Percentiles rank a stretch among this genome's conserved stretches.
Conservation (phyloP, 2,888 invertebrate species). For the Thera obeliscata region DNA sequence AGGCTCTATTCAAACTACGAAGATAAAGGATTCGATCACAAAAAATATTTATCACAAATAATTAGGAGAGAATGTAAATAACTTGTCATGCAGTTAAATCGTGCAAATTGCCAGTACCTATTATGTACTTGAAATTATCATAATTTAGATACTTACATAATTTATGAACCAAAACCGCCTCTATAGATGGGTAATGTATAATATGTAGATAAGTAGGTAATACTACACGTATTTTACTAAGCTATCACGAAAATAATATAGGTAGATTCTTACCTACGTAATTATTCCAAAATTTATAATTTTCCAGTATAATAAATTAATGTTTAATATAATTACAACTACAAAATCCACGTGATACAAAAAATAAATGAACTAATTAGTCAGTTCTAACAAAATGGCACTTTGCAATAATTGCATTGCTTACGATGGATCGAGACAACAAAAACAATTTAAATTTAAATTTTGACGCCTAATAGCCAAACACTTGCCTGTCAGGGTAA, state of each 20-base stretch:
- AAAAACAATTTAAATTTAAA: slow-evolving; percentile 62
- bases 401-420: slow-evolving; percentile 79
- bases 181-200: slow-evolving; percentile 57
- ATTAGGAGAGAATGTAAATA: slow-evolving; percentile 44
- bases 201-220: slow-evolving; percentile 44
- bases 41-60: slow-evolving; percentile 56
- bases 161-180: slow-evolving; percentile 73
- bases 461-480: slow-evolving; percentile 80
- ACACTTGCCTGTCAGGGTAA: slow-evolving; percentile 90
- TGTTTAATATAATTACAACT: slow-evolving; percentile 62
- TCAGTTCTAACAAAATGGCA: slow-evolving; percentile 81
- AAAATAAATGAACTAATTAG: slow-evolving; percentile 60
- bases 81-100: slow-evolving; percentile 68
- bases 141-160: slow-evolving; percentile 50
- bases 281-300: slow-evolving; percentile 73
- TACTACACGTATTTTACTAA: slow-evolving; percentile 74
- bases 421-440: slow-evolving; percentile 65
- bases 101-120: slow-evolving; percentile 59
- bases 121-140: slow-evolving; percentile 53
- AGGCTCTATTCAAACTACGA: slow-evolving; percentile 8
- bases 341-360: slow-evolving; percentile 68
- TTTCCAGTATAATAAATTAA: slow-evolving; percentile 71
- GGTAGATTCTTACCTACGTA: slow-evolving; percentile 69
- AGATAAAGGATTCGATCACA: slow-evolving; percentile 15
- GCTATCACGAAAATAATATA: slow-evolving; percentile 81